These are phyloP conservation scores for Machimus rusticus DNA, from an alignment of 2,888 invertebrate genomes.

Conservation along the genomic window DNA sequence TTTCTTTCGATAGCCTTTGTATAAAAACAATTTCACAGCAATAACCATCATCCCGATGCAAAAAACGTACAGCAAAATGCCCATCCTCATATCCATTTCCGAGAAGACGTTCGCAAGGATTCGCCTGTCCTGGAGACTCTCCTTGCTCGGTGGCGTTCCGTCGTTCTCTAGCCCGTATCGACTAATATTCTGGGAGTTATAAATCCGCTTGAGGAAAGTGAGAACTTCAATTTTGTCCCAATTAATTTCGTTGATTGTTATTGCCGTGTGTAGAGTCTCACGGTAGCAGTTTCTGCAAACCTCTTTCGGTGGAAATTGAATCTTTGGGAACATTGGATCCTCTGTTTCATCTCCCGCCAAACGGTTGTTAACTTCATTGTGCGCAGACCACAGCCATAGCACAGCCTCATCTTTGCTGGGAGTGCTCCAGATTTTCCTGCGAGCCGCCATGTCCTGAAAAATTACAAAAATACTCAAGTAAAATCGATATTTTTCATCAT, in stretches of 20 bases:
- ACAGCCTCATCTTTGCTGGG: slow-evolving; percentile 77
- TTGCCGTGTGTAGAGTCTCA: slow-evolving; percentile 51
- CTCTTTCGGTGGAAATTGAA: slow-evolving; percentile 79
- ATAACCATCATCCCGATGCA: slow-evolving; percentile 78
- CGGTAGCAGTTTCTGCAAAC: slow-evolving; percentile 75
- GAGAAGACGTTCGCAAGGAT: slow-evolving; percentile 59
- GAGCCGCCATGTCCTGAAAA: slow-evolving; percentile 76
- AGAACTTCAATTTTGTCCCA: slow-evolving; percentile 60
- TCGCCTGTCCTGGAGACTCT: slow-evolving; percentile 56
- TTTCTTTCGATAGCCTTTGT: slow-evolving; percentile 73
- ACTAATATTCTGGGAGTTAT: slow-evolving; percentile 57
- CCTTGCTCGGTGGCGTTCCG: slow-evolving; percentile 52
- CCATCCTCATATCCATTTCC: slow-evolving; percentile 75
- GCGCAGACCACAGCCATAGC: slow-evolving; percentile 93
- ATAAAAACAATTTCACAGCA: slow-evolving; percentile 78
- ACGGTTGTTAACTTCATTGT: slow-evolving; percentile 91
- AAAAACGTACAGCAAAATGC: slow-evolving; percentile 77
- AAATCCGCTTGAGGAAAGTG: slow-evolving; percentile 58
- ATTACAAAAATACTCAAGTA: not conserved
- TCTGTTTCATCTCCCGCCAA: slow-evolving; percentile 86
- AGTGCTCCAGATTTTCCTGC: slow-evolving; percentile 74
- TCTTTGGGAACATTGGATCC: slow-evolving; percentile 88
- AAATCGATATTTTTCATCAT: no score
- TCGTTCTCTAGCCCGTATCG: slow-evolving; percentile 56
- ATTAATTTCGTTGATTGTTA: slow-evolving; percentile 51